Percentiles rank a stretch among this genome's conserved stretches.
These are phyloP conservation scores for Phrynocephalus vlangalii DNA, from an alignment of 2,797 vertebrate genomes.

Conservation along the genomic window DNA sequence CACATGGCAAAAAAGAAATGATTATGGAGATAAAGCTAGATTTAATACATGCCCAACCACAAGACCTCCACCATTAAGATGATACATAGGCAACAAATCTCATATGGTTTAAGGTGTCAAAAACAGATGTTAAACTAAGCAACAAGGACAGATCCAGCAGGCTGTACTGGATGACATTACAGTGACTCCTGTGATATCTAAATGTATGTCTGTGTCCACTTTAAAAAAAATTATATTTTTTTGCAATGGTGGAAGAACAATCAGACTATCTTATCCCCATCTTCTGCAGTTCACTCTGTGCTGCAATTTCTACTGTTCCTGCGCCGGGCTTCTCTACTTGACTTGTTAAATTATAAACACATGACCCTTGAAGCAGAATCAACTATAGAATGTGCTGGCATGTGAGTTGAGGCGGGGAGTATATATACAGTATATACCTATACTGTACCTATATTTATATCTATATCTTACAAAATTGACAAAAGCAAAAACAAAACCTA, in stretches of 20 bases:
- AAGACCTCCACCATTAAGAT: conserved; percentile 19
- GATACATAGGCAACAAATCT: conserved; percentile 10
- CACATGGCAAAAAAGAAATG: conserved; percentile 11
- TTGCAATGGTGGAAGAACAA: not conserved
- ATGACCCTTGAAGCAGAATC: not conserved
- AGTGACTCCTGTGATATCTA: conserved; percentile 64
- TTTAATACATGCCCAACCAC: not conserved
- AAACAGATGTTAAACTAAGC: conserved; percentile 45
- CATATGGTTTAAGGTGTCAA: conserved; percentile 46
- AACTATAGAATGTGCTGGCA: not conserved
- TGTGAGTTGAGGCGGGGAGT: not conserved
- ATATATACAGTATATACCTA: too few species aligned
- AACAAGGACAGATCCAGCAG: conserved; percentile 39
- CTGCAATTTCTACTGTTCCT: not conserved
- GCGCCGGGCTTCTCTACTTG: not conserved
- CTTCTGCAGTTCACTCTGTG: not conserved
- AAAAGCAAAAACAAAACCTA: not conserved
- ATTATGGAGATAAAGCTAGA: conserved; percentile 41
- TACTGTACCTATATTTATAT: not conserved
- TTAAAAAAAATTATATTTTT: not conserved
- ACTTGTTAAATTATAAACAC: not conserved
- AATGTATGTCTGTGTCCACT: not conserved
- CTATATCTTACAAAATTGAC: not conserved
- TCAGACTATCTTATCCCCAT: not conserved
- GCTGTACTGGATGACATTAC: conserved; percentile 45